A percentile compares a stretch with the other conserved stretches of the same genome.
Evolutionary conservation across 2,113 vertebrate species (phyloP).

Genomic region (Pomatostomus ruficeps): DNA sequence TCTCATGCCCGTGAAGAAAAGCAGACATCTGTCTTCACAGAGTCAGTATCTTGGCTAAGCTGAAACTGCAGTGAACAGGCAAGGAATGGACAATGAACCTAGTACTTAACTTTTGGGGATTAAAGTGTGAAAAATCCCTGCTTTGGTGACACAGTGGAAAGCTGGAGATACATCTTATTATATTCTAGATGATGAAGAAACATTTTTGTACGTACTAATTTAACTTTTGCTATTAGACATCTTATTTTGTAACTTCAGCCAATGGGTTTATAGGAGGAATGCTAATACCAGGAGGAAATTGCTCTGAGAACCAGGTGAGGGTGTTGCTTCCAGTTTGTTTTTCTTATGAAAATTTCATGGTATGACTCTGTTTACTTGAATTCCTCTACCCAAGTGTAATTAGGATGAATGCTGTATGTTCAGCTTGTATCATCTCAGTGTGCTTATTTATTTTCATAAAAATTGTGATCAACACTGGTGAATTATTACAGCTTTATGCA

Average conservation of each 20-base stretch:
- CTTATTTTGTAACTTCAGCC: background rate
- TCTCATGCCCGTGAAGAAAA: background rate
- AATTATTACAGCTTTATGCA: background rate
- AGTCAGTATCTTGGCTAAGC: background rate
- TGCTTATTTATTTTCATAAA: constrained; percentile 43
- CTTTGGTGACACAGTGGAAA: background rate
- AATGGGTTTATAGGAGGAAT: background rate
- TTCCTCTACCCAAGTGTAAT: background rate
- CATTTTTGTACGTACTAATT: background rate
- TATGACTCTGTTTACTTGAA: constrained; percentile 9
- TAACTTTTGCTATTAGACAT: background rate
- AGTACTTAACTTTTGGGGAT: background rate
- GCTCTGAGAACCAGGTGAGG: background rate
- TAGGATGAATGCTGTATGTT: background rate
- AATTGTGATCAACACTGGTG: background rate
- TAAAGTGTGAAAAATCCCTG: background rate
- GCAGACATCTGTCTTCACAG: background rate
- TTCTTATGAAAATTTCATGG: background rate
- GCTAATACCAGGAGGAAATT: background rate
- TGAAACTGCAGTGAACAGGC: background rate
- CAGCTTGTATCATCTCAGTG: background rate
- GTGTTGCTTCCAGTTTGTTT: background rate
- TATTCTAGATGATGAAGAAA: background rate
- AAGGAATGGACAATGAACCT: background rate
- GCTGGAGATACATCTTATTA: background rate